Base-by-base conservation (phyloP, 1,140 invertebrate species). In the Sitobion miscanthi region DNA sequence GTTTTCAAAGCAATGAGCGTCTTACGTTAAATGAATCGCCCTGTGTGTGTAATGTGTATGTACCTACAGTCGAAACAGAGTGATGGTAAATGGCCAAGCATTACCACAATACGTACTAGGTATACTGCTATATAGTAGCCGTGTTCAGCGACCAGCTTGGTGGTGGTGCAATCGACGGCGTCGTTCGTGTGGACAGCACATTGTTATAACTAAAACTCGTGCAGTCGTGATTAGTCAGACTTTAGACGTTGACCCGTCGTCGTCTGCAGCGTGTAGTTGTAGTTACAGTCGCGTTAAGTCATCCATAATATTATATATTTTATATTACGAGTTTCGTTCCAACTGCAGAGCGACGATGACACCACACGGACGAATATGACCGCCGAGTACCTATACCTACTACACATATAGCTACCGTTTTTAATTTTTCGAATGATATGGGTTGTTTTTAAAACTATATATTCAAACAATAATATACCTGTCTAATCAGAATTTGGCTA, bases 151-250 rank as follows among this genome's bases (percentile, higher is more conserved):
- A 38, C 20, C 87, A 23, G 49, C 23, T 35, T 54, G 49, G 52
- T 62, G 52, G 38, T 42, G 88, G 88, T 42, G 88, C 42, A 57
- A 62, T 45, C 88, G 88, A 38, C 21, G 62, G 62, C 83, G 38
- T 25, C 54, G 52, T 25, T 90, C 52, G 30, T 62, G 38, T 62
- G 52, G 54, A 88, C 47, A 52, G 45, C 87, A 35, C 49, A 77
- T n/a, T 77, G 30, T 35, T 38, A 14, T 87, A 87, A 88, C 45
- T 35, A 17, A 35, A 35, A 30, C 86, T 69, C 38, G 52, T 69
- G 42, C 57, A 69, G 62, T 90, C 89, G 38, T 77, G 89, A 69
- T 90, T 57, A 90, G 90, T 91, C 90, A 49, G 90, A 82, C 90
- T 91, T 82, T 82, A 38, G 90, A 91, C 90, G 90, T 91, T 91